These are phyloP conservation scores for Ceriagrion tenellum DNA, from an alignment of 2,888 invertebrate species.

Conservation along the genomic window DNA sequence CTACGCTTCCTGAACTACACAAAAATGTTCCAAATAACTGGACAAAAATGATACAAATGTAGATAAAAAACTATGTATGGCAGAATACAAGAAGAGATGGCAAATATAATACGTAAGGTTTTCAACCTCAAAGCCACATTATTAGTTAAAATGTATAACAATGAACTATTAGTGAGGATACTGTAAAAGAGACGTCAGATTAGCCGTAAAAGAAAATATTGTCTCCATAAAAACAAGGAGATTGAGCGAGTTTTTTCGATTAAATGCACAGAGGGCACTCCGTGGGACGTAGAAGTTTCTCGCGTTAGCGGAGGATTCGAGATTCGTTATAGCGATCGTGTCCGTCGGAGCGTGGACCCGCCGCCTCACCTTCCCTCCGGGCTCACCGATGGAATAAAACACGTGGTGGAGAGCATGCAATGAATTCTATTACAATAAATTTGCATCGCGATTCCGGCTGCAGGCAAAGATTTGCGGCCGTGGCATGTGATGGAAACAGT, in stretches of 20 bases:
- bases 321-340: not conserved
- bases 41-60: too few relatives aligned
- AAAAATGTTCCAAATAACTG: too few relatives aligned
- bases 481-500: not conserved
- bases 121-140: too few relatives aligned
- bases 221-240: not conserved
- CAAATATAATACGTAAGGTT: too few relatives aligned
- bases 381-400: not conserved
- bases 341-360: not conserved
- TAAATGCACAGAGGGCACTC: not conserved
- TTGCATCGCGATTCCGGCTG: slow-evolving; percentile 24
- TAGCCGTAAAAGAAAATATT: not conserved
- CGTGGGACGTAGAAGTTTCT: not conserved
- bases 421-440: slow-evolving; percentile 62
- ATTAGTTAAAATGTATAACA: too few relatives aligned
- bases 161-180: too few relatives aligned
- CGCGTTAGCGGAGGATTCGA: not conserved
- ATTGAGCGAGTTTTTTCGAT: not conserved
- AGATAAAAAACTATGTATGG: too few relatives aligned
- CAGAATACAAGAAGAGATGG: too few relatives aligned
- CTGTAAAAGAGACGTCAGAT: not conserved
- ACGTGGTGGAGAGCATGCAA: not conserved
- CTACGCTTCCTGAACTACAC: too few relatives aligned
- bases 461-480: not conserved
- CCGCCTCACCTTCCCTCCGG: not conserved